Percentiles rank a stretch among this genome's conserved stretches.
Evolutionary conservation across 2,888 invertebrate species (phyloP).

Genomic region (Lochmaea crataegi): DNA sequence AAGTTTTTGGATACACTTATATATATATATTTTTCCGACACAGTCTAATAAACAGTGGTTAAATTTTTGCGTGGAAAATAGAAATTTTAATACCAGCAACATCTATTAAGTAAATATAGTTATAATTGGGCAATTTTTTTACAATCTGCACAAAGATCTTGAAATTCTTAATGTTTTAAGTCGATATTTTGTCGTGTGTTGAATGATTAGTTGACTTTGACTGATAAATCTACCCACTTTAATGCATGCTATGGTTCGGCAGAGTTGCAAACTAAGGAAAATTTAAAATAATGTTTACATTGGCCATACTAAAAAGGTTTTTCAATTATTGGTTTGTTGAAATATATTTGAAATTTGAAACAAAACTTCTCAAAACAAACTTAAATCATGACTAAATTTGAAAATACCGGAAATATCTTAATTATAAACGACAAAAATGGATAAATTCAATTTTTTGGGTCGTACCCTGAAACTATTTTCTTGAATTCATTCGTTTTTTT

Average conservation of each 20-base stretch:
- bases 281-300: neutral
- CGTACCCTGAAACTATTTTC: too few relatives aligned
- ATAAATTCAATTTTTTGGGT: too few relatives aligned
- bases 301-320: neutral
- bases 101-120: neutral
- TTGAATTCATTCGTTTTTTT: neutral
- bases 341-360: too few relatives aligned
- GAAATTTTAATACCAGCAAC: neutral
- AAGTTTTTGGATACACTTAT: too few relatives aligned
- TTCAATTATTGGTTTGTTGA: too few relatives aligned
- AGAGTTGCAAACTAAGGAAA: neutral
- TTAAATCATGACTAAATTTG: too few relatives aligned
- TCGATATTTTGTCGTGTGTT: neutral
- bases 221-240: conserved; percentile 1
- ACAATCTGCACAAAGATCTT: neutral
- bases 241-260: neutral
- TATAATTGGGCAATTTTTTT: conserved; percentile 3
- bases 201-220: neutral
- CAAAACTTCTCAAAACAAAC: too few relatives aligned
- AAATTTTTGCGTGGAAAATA: neutral
- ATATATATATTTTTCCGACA: too few relatives aligned
- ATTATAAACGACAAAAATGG: neutral
- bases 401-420: too few relatives aligned
- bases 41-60: too few relatives aligned
- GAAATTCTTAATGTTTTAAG: neutral